Percentiles rank a stretch among this genome's conserved stretches.
phyloP scores from a whole-genome alignment of 2,797 vertebrate genomes.

The Myoxocephalus aenaeus region DNA sequence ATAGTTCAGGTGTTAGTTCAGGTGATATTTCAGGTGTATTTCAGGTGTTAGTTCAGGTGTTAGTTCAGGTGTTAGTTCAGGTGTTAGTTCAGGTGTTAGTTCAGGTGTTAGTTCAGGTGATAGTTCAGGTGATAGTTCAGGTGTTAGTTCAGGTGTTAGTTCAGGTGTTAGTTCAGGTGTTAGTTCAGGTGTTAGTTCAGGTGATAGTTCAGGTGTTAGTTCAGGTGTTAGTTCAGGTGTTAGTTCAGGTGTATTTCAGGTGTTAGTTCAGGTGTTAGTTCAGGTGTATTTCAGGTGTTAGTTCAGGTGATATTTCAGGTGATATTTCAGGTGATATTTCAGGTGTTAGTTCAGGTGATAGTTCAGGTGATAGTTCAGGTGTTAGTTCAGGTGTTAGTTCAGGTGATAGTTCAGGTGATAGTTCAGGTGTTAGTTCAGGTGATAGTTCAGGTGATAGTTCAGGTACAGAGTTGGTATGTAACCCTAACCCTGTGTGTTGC shows the following conservation, averaged over 20 bases:
- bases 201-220: too few species aligned
- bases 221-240: too few species aligned
- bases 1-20: too few species aligned
- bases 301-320: not conserved
- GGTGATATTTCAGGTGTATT: not conserved
- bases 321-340: not conserved
- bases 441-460: not conserved
- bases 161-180: too few species aligned
- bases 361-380: not conserved
- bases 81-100: too few species aligned
- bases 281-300: not conserved
- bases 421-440: not conserved
- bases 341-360: not conserved
- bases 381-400: not conserved
- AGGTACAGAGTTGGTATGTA: not conserved
- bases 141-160: too few species aligned
- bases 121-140: too few species aligned
- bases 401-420: not conserved
- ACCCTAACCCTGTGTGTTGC: slow-evolving; percentile 25
- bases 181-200: too few species aligned
- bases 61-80: too few species aligned
- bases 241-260: not conserved
- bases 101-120: too few species aligned
- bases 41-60: not conserved
- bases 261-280: not conserved